Base-by-base conservation (phyloP, 2,797 vertebrate genomes). In the Nannoperca obscura region DNA sequence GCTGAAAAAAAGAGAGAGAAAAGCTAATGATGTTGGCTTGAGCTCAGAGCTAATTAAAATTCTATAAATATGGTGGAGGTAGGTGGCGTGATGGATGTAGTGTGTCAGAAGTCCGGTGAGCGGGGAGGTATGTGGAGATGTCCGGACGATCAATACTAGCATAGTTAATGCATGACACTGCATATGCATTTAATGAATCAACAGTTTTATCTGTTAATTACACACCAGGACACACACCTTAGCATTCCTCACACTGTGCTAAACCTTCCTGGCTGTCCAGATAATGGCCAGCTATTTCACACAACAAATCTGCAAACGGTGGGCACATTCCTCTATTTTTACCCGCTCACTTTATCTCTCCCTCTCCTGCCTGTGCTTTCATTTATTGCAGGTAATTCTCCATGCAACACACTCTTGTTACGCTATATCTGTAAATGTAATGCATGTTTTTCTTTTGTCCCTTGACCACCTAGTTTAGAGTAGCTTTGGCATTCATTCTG, bases 121-220 rank as follows among this genome's bases (percentile, higher is more conserved):
- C 83, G 82, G 86, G 78, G 90, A 94, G 89, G 91, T 91, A 78
- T 72, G 75, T 52, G 68, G 92, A 87, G 85, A 89, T 92, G 93
- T 84, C 78, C 82, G 32, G 59, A 61, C 95, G 93, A 96, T 97
- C 96, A 95, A 94, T 96, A 95, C 86, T 71, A 62, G 89, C 83
- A 82, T 76, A 89, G 87, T 78, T 87, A 89, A 93, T 91, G 90
- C 92, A 93, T 91, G 93, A 95, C 94, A 94, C 87, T 92, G 89
- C 92, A 94, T 94, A 94, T 93, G 94, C 93, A 95, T 96, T 96
- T 96, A 96, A 95, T 94, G 92, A 95, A 95, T 81, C 80, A 84
- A 86, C 86, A 86, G 93, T 87, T 95, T 95, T 95, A 96, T 95
- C 94, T 96, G 90, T 95, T 97, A 96, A 97, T 97, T 97, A 95